A percentile compares a stretch with the other conserved stretches of the same genome.
These are phyloP conservation scores for Sylvilagus floridanus DNA, from an alignment of 2,797 vertebrate species.

Conservation along the genomic window DNA sequence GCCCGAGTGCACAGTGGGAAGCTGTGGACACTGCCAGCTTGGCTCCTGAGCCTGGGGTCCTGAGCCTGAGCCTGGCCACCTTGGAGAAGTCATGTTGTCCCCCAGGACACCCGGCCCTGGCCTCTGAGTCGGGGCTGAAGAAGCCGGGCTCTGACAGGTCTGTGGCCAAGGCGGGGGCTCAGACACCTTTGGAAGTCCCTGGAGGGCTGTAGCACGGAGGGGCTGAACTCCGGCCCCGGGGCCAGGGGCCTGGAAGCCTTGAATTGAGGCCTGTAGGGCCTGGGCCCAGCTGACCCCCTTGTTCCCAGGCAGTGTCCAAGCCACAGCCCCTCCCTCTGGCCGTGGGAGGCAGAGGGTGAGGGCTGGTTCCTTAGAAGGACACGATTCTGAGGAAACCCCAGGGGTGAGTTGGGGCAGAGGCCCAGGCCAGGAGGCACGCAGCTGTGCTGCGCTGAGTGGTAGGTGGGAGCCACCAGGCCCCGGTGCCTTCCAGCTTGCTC, in stretches of 20 bases:
- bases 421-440: not conserved
- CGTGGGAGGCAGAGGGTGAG: not conserved
- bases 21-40: not conserved
- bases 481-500: fast-evolving
- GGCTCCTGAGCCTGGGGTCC: not conserved
- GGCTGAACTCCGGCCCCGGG: fast-evolving
- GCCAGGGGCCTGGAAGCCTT: not conserved
- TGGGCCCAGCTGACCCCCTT: too few species aligned
- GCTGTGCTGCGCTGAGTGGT: not conserved
- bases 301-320: not conserved
- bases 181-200: not conserved
- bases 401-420: not conserved
- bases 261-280: not conserved
- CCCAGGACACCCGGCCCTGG: too few species aligned
- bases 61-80: too few species aligned
- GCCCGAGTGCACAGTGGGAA: fast-evolving
- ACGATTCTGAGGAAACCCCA: not conserved
- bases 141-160: not conserved
- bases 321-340: too few species aligned
- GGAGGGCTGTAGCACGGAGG: too few species aligned
- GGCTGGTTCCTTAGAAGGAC: not conserved
- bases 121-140: too few species aligned
- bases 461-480: not conserved
- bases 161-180: not conserved
- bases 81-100: too few species aligned